Evolutionary conservation across 2,888 invertebrate species (phyloP).

Genomic region (Dinocampus coccinellae): DNA sequence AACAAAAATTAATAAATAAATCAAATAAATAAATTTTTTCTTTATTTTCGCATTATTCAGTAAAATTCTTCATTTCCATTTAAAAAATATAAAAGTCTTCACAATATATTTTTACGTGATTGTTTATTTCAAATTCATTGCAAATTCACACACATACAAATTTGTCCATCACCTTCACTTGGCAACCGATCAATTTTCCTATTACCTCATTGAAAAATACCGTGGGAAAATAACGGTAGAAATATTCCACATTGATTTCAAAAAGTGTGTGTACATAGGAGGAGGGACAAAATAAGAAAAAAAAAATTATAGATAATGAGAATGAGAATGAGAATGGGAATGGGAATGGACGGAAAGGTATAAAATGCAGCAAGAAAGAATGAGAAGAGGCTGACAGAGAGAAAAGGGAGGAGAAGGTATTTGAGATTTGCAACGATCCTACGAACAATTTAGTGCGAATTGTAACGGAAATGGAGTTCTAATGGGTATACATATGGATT

Average conservation of each 20-base stretch:
- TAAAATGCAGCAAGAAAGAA: background rate
- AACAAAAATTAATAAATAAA: background rate
- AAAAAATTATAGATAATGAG: slow-evolving; percentile 27
- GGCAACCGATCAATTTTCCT: slow-evolving; percentile 49
- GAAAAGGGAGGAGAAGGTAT: background rate
- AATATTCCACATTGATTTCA: slow-evolving; percentile 15
- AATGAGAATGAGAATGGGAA: background rate
- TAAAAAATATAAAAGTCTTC: background rate
- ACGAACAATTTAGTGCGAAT: slow-evolving; percentile 54
- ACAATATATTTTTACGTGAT: background rate
- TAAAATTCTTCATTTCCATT: slow-evolving; percentile 1
- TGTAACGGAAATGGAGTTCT: slow-evolving; percentile 49
- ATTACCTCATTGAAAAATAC: slow-evolving; percentile 39
- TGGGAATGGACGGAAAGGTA: background rate
- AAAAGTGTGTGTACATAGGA: slow-evolving; percentile 14
- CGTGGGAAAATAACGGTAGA: slow-evolving; percentile 7
- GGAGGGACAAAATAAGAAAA: slow-evolving; percentile 28
- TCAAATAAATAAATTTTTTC: background rate
- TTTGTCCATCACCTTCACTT: slow-evolving; percentile 1
- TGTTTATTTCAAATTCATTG: background rate
- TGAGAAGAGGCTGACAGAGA: slow-evolving; percentile 30
- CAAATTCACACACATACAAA: slow-evolving; percentile 4
- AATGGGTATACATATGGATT: slow-evolving; percentile 37
- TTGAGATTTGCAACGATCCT: slow-evolving; percentile 33
- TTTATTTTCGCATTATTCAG: background rate